Evolutionary conservation across 2,113 vertebrate genomes (phyloP).

Genomic region (Corythaixoides concolor): DNA sequence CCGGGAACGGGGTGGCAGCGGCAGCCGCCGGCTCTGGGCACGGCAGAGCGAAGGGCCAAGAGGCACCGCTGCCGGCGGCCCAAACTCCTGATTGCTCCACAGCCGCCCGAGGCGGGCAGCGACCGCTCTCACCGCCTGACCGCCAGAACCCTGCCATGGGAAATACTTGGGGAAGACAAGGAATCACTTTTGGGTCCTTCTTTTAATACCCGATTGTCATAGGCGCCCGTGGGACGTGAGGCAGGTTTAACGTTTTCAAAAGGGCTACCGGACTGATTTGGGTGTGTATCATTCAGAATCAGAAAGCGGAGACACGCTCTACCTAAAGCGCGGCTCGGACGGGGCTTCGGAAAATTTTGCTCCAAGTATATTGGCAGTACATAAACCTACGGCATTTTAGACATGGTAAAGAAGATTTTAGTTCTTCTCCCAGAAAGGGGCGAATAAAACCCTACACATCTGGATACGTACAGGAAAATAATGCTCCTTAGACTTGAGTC

Average conservation of each 20-base stretch:
- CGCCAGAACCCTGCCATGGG: rapidly evolving
- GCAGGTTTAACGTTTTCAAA: background rate
- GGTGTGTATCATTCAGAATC: background rate
- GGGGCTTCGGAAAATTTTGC: background rate
- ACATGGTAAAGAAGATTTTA: background rate
- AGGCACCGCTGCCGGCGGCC: no score
- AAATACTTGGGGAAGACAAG: background rate
- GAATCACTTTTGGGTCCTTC: background rate
- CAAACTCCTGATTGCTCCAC: background rate
- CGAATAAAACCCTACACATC: no score
- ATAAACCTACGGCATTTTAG: background rate
- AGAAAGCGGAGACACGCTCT: background rate
- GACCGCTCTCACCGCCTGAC: background rate
- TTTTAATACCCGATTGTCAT: background rate
- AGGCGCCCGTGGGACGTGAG: rapidly evolving
- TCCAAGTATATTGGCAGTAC: background rate
- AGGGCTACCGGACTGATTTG: background rate
- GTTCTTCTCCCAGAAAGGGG: background rate
- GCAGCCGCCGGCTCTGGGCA: background rate
- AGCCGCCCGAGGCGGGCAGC: no score
- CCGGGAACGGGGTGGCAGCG: rapidly evolving
- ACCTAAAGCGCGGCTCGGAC: background rate
- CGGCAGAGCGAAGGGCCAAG: rapidly evolving
- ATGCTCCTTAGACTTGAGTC: background rate
- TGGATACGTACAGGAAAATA: background rate